Percentiles rank a stretch among this genome's conserved stretches.
These are phyloP conservation scores for Conops quadrifasciatus DNA, from an alignment of 2,888 invertebrate genomes.

Conservation along the genomic window DNA sequence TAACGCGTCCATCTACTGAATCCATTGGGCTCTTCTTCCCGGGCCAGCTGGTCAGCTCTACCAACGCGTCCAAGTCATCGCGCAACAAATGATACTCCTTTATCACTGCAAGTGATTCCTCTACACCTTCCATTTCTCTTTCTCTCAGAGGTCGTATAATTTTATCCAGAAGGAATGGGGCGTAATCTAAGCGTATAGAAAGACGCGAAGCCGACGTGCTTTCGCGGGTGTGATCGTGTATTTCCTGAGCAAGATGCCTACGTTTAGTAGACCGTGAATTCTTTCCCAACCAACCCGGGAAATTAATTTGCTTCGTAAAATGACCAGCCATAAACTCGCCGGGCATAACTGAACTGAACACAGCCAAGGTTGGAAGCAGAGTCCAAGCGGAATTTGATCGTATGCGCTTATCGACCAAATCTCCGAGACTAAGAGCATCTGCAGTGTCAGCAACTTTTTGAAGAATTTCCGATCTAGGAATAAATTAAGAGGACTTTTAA, in stretches of 20 bases:
- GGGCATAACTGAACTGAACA: constrained; percentile 90
- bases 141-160: constrained; percentile 80
- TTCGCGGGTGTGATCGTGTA: constrained; percentile 85
- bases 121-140: constrained; percentile 76
- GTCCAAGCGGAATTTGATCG: constrained; percentile 85
- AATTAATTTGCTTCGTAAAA: constrained; percentile 81
- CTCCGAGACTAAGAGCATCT: constrained; percentile 86
- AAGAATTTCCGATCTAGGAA: constrained; percentile 68
- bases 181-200: constrained; percentile 88
- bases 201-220: constrained; percentile 83
- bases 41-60: constrained; percentile 88
- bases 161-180: constrained; percentile 77
- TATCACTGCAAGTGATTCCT: constrained; percentile 76
- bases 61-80: constrained; percentile 90
- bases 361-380: constrained; percentile 85
- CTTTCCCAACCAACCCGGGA: constrained; percentile 96
- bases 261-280: constrained; percentile 87
- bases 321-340: constrained; percentile 86
- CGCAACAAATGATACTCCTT: constrained; percentile 85
- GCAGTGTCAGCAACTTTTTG: constrained; percentile 81
- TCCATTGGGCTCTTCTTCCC: constrained; percentile 79
- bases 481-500: constrained; percentile 14
- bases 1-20: constrained; percentile 82
- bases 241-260: constrained; percentile 81
- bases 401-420: constrained; percentile 84